Conservation (phyloP, 2,888 invertebrate species). For the Xylota sylvarum region DNA sequence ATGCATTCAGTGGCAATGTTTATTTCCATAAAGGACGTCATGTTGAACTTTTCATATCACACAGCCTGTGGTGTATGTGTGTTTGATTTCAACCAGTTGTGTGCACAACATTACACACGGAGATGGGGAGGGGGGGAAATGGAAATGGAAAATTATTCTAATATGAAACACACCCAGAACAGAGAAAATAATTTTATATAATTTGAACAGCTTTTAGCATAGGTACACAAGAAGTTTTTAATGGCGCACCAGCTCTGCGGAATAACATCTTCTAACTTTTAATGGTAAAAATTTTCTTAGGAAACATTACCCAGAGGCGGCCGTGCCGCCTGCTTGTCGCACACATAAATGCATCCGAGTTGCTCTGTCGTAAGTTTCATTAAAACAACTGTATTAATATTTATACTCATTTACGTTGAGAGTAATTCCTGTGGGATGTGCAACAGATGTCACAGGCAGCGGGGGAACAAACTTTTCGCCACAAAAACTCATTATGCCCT, state of each 20-base stretch:
- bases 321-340: conserved; percentile 33
- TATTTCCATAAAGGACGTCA: conserved; percentile 36
- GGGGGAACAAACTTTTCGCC: conserved; percentile 50
- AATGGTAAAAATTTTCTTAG: conserved; percentile 49
- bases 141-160: conserved; percentile 58
- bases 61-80: conserved; percentile 2
- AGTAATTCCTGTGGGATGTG: conserved; percentile 68
- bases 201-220: conserved; percentile 52
- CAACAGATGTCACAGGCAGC: conserved; percentile 68
- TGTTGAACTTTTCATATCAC: conserved; percentile 27
- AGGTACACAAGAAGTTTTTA: conserved; percentile 31
- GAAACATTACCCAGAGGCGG: conserved; percentile 33
- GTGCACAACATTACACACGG: conserved; percentile 21
- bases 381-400: conserved; percentile 75
- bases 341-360: conserved; percentile 54
- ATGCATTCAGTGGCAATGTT: conserved; percentile 12
- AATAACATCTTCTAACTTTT: conserved; percentile 58
- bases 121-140: conserved; percentile 7
- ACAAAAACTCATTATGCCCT: conserved; percentile 68
- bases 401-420: conserved; percentile 69
- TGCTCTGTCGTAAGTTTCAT: conserved; percentile 52
- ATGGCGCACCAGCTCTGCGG: conserved; percentile 30
- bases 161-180: conserved; percentile 23
- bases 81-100: conserved; percentile 45
- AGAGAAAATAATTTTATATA: conserved; percentile 51